Evolutionary conservation across 2,797 vertebrate genomes (phyloP), one percentile per base, ranked within the genome.

Genomic region (Channa striata): DNA sequence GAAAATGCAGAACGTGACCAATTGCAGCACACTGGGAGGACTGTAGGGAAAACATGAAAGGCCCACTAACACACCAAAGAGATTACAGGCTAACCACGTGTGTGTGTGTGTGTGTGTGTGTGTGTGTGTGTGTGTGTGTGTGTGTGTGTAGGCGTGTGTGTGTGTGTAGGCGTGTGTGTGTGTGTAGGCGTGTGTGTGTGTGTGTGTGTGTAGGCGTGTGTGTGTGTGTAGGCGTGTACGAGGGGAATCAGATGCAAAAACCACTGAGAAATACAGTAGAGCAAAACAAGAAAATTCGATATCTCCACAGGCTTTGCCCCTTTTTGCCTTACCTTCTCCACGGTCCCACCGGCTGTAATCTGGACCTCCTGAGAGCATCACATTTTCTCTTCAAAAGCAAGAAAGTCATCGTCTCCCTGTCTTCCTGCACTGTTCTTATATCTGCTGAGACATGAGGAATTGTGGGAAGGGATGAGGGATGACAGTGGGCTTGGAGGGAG

Each of bases 21-120:
- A 68, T 56, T 59, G 75, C 69, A 16, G 69, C 79, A 54, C 8
- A 64, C 75, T 76, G 77, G 50, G 63, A 78, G 49, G 63, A 64
- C 86, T 62, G 60, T 33, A 40, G 82, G 80, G 84, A 65, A 74
- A 81, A 85, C 78, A 87, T 86, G 20, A 81, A 88, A 89, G 81
- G 56, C 74, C 1, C 25, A 68, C 37, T 5, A 44, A 58, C 68
- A 57, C 64, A 78, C 72, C 81, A 42, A 42, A 43, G 78, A 85
- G 81, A 82, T 86, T 78, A 79, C 68, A 80, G 81, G 59, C 65
- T 68, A 69, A 46, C 73, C 43, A 60, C 50, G 70, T 20, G 0
- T 57, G 64, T 2, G 67, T 61, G 78, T 66, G 71, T n/a, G 44
- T 36, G 52, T 57, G 52, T 20, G 78, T 61, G 25, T 68, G 70